These are phyloP conservation scores for Amblyteles armatorius DNA, from an alignment of 2,888 invertebrate genomes.

Conservation along the genomic window DNA sequence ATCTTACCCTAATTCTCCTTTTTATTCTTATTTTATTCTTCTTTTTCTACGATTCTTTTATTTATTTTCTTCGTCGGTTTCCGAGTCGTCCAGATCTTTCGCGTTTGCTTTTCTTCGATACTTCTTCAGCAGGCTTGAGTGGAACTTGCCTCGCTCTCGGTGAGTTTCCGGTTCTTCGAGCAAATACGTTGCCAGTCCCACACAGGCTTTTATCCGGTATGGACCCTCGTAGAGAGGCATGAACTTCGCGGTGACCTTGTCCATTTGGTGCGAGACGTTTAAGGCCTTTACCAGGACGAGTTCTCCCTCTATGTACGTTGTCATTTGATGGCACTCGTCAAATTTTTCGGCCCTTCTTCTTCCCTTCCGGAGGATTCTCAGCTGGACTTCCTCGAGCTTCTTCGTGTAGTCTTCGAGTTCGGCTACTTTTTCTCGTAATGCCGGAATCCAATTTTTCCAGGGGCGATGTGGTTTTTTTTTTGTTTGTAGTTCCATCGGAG, in stretches of 20 bases:
- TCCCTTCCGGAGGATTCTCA: not conserved
- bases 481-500: not conserved
- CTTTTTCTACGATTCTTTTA: too few species aligned
- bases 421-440: too few species aligned
- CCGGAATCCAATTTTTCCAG: not conserved
- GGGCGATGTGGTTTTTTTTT: not conserved
- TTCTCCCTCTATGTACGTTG: slow-evolving; percentile 19
- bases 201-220: slow-evolving; percentile 12
- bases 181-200: not conserved
- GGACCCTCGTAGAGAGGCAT: slow-evolving; percentile 54
- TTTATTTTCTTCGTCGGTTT: too few species aligned
- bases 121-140: not conserved
- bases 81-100: too few species aligned
- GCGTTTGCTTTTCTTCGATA: rapidly evolving
- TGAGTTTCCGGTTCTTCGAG: slow-evolving; percentile 8
- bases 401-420: too few species aligned
- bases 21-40: too few species aligned
- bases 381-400: too few species aligned
- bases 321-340: slow-evolving; percentile 10
- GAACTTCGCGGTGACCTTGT: slow-evolving; percentile 50
- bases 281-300: slow-evolving; percentile 41
- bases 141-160: slow-evolving; percentile 34
- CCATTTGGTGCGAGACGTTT: slow-evolving; percentile 35
- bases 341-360: not conserved
- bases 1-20: too few species aligned